Evolutionary conservation across 1,140 invertebrate species (phyloP).

Genomic region (Bombus picipes): DNA sequence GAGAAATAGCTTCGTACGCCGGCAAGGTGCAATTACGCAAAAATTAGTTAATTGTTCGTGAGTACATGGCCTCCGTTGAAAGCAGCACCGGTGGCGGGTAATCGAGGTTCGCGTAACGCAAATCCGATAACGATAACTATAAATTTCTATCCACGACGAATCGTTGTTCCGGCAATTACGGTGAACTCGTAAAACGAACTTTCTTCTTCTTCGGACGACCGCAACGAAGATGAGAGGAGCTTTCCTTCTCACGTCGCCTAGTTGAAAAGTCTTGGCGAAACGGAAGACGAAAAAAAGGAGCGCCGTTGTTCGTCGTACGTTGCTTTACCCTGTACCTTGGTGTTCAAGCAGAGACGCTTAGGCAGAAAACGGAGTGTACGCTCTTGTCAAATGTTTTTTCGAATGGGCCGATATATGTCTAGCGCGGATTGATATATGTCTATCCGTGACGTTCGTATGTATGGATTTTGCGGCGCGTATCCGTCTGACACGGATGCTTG

Average conservation of each 20-base stretch:
- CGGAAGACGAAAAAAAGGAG: neutral
- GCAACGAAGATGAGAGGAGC: neutral
- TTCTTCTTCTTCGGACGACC: neutral
- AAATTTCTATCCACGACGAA: slow-evolving; percentile 39
- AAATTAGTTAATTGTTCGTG: slow-evolving; percentile 65
- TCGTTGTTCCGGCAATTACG: slow-evolving; percentile 46
- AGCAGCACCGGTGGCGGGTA: slow-evolving; percentile 5
- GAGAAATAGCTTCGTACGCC: slow-evolving; percentile 53
- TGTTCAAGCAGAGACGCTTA: neutral
- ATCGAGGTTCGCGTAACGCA: slow-evolving; percentile 36
- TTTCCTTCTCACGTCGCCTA: neutral
- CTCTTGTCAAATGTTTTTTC: slow-evolving; percentile 35
- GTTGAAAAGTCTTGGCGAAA: neutral
- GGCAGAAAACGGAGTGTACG: neutral
- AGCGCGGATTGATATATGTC: slow-evolving; percentile 46
- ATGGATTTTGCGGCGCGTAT: slow-evolving; percentile 53
- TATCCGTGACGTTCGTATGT: slow-evolving; percentile 38
- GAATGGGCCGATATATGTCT: slow-evolving; percentile 25
- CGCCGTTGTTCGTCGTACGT: neutral
- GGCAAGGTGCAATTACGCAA: slow-evolving; percentile 59
- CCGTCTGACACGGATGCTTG: slow-evolving; percentile 41
- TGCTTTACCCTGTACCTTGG: neutral
- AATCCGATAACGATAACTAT: slow-evolving; percentile 43
- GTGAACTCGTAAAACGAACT: slow-evolving; percentile 37
- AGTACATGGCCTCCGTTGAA: slow-evolving; percentile 20